Base-by-base conservation (phyloP, 2,888 invertebrate genomes). In the Ligdia adustata region DNA sequence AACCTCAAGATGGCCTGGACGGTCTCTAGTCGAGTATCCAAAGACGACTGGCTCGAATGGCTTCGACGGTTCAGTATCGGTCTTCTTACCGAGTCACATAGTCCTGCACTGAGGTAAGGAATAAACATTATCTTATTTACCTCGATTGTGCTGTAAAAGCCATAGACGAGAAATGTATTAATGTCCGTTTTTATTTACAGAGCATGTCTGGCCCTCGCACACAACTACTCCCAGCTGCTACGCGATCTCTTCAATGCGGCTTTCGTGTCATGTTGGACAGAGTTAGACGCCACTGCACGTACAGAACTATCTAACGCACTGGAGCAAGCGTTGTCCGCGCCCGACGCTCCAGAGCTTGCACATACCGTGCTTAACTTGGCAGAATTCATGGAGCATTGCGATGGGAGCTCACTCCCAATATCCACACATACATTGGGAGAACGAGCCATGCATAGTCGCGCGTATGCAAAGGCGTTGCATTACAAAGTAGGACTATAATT, bases 41-140 rank as follows among this genome's bases (percentile, higher is more conserved):
- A 98, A 78, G 99, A 99, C 66, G 99, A 99, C 82, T 99, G 99
- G 99, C 91, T 98, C 32, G 99, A 99, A 78, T 99, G 99, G 99
- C 83, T 99, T 37, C 92, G 97, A 28, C 92, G 97, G 28, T 91
- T 99, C 47, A 97, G 98, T 50, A 96, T 98, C 55, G 98, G 98
- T 38, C 90, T 99, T 16, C 91, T 99, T 4, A 98, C 98, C 60
- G 98, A 98, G 74, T 98, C 98, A 0, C 98, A 98, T 1, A 98
- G 98, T 18, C 98, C 98, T 3, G 98, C 99, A 0, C 85, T 99
- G 13, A 92, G 93, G 92, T 92, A 58, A 35, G 41, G 43, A 11
- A 15, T 15, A 18, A 7, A 6, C 3, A 1, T n/a, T n/a, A 3
- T n/a, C 5, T 16, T 16, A 3, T 5, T 16, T 16, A 3, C 16